Base-by-base conservation (phyloP, 2,888 invertebrate genomes). In the Protodeltote pygarga region DNA sequence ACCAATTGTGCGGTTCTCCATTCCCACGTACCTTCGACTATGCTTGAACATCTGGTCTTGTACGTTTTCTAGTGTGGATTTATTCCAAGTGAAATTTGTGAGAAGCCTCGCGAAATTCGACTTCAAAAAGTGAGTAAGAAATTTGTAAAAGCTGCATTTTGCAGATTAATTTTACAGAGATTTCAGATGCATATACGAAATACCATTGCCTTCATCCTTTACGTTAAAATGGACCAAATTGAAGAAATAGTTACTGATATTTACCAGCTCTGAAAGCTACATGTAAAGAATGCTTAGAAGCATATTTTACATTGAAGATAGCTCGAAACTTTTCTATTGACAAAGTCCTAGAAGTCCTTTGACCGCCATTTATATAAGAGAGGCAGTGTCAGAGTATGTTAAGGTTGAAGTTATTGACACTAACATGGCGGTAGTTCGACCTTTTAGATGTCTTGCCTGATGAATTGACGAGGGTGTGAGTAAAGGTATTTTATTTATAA, bases 1-100 rank as follows among this genome's bases (percentile, higher is more conserved):
- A 55, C 53, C 67, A 76, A 73, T 73, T 65, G 72, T 73, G 55
- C 57, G 49, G 50, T 50, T 55, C 62, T 51, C 50, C 54, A 62
- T 73, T 79, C 77, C 73, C 75, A 73, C 63, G 65, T 66, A 59
- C 51, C 64, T 63, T 70, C 64, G 45, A 40, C 53, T 61, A 44
- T 47, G 52, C 48, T 54, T 42, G 35, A 62, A 49, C 59, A 50
- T 59, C 58, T 59, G 62, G 62, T 47, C 59, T 40, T 64, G 35
- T 59, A 47, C 47, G 35, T 53, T 53, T 15, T 60, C 48, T 42
- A 48, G 31, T 41, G 24, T 57, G 51, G 11, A 10, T 53, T 63
- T 54, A 49, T 42, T 45, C 25, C 39, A 51, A 40, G 34, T 55
- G 34, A 47, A 61, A 50, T 46, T 50, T 55, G 41, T 31, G 20